Conservation (phyloP, 2,888 invertebrate genomes). For the Coremacera marginata region DNA sequence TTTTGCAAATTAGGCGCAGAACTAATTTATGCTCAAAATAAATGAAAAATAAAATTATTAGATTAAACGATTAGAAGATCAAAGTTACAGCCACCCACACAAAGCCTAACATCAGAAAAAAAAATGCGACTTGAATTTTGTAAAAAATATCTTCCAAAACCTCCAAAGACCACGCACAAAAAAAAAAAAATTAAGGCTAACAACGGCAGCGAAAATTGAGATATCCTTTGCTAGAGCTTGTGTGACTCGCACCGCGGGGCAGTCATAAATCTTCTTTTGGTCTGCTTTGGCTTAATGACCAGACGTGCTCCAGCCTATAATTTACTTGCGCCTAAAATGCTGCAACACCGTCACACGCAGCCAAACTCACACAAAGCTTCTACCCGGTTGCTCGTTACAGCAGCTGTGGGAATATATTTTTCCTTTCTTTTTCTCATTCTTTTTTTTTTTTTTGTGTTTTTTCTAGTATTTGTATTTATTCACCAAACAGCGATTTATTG, state of each 20-base stretch:
- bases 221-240: conserved; percentile 31
- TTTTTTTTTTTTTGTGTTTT: not conserved
- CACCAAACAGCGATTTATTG: conserved; percentile 39
- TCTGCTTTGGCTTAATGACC: conserved; percentile 67
- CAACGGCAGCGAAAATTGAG: conserved; percentile 1
- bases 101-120: not conserved
- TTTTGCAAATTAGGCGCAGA: conserved; percentile 9
- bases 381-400: not conserved
- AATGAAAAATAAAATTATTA: conserved; percentile 12
- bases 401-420: not conserved
- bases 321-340: conserved; percentile 54
- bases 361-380: not conserved
- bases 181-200: conserved; percentile 7
- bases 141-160: not conserved
- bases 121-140: not conserved
- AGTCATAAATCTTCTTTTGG: conserved; percentile 64
- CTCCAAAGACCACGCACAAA: too few relatives aligned
- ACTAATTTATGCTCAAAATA: conserved; percentile 26
- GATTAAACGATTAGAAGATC: conserved; percentile 27
- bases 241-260: conserved; percentile 37
- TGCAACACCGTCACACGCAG: not conserved
- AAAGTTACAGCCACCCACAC: conserved; percentile 11
- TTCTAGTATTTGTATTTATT: conserved; percentile 26
- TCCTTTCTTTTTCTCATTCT: not conserved
- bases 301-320: conserved; percentile 65